phyloP scores from a whole-genome alignment of 1,140 invertebrate genomes.

The Leguminivora glycinivorella region DNA sequence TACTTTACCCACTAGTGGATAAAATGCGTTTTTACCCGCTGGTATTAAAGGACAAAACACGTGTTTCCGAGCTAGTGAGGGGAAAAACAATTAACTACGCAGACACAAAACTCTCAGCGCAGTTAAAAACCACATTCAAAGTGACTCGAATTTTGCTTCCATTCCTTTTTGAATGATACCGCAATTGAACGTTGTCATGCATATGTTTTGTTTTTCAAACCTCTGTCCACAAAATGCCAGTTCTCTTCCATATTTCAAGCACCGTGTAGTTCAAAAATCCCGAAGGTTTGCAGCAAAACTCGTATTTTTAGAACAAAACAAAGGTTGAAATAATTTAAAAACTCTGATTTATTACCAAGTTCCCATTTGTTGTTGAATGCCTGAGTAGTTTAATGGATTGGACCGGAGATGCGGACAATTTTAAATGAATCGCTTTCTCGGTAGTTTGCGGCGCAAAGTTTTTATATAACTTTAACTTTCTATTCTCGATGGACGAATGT shows the following conservation, averaged over 20 bases:
- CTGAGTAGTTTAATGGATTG: conserved; percentile 15
- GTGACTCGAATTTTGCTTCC: neutral
- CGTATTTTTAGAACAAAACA: neutral
- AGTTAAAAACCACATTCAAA: neutral
- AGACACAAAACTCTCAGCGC: too few species aligned
- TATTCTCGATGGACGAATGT: neutral
- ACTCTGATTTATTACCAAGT: conserved; percentile 4
- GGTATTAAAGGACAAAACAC: too few species aligned
- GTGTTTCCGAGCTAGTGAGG: too few species aligned
- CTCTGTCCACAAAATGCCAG: neutral
- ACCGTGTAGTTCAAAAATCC: neutral
- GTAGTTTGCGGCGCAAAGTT: neutral
- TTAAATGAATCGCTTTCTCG: neutral
- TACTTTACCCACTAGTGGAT: too few species aligned
- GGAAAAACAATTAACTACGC: too few species aligned
- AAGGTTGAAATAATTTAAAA: conserved; percentile 14
- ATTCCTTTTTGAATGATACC: neutral
- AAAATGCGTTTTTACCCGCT: too few species aligned
- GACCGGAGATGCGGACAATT: neutral
- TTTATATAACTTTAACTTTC: neutral
- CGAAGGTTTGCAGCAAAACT: neutral
- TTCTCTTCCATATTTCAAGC: neutral
- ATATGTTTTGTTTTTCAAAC: neutral
- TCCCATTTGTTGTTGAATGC: neutral
- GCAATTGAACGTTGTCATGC: neutral